Conservation (phyloP, 1,140 invertebrate genomes). For the Drosophila virilis region DNA sequence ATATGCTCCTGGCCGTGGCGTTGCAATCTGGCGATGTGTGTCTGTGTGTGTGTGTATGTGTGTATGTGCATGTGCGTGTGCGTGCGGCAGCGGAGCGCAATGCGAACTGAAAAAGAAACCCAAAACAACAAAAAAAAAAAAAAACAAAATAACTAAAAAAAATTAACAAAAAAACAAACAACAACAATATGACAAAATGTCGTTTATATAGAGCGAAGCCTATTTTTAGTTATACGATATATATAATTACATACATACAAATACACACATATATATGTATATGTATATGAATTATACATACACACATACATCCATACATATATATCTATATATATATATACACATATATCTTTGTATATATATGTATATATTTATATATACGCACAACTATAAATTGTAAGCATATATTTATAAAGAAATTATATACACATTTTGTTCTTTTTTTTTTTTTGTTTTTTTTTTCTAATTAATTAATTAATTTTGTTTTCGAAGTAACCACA, state of each 20-base stretch:
- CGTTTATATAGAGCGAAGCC: constrained; percentile 7
- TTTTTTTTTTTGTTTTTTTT: constrained; percentile 25
- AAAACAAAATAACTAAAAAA: background rate
- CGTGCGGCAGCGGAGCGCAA: background rate
- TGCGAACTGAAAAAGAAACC: constrained; percentile 9
- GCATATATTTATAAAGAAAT: constrained; percentile 27
- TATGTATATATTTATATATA: constrained; percentile 19
- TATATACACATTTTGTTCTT: constrained; percentile 24
- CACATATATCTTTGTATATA: constrained; percentile 8
- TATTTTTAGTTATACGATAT: constrained; percentile 22
- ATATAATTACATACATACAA: background rate
- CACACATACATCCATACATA: background rate
- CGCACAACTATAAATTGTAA: constrained; percentile 3
- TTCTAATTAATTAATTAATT: constrained; percentile 35
- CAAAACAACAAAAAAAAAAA: background rate
- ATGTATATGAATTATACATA: constrained; percentile 4
- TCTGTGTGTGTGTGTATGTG: too few relatives aligned
- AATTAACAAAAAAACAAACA: background rate
- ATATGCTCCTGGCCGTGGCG: background rate
- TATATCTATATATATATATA: background rate
- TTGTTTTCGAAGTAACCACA: constrained; percentile 60
- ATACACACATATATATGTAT: background rate
- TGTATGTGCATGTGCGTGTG: too few relatives aligned
- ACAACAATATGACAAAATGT: constrained; percentile 26
- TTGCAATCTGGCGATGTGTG: background rate